A percentile compares a stretch with the other conserved stretches of the same genome.
Conservation (phyloP, 1,140 invertebrate genomes). For the Rhizoglyphus robini region DNA sequence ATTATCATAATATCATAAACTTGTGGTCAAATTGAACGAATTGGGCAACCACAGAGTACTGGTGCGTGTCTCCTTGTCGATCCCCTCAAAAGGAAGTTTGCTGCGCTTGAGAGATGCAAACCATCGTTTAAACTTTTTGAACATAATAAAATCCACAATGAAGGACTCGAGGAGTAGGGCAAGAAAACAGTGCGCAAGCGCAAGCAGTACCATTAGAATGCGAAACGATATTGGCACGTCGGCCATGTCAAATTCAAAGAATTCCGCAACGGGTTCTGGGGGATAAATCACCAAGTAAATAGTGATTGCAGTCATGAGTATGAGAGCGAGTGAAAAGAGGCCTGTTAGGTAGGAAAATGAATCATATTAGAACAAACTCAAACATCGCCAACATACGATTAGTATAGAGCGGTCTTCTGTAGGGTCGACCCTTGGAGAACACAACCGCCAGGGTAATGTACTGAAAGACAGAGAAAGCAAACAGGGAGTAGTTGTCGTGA, state of each 20-base stretch:
- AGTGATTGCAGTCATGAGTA: conserved; percentile 48
- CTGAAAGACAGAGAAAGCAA: conserved; percentile 47
- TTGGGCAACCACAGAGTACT: conserved; percentile 20
- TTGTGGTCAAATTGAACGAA: too few species aligned
- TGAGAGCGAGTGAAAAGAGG: conserved; percentile 48
- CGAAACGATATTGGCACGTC: conserved; percentile 22
- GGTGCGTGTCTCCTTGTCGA: conserved; percentile 13
- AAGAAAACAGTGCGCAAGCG: conserved; percentile 24
- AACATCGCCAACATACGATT: conserved; percentile 33
- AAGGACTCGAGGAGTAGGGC: conserved; percentile 22
- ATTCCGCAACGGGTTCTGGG: conserved; percentile 37
- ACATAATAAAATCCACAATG: conserved; percentile 20
- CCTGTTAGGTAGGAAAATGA: conserved; percentile 19
- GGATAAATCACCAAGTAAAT: conserved; percentile 55
- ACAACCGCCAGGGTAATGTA: conserved; percentile 46
- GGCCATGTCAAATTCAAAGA: conserved; percentile 19
- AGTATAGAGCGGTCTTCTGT: conserved; percentile 41
- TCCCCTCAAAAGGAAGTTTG: conserved; percentile 9
- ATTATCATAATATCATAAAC: too few species aligned
- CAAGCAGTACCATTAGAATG: conserved; percentile 19
- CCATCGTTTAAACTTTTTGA: conserved; percentile 16
- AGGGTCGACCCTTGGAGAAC: conserved; percentile 46
- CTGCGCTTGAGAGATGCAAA: neutral
- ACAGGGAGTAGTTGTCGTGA: conserved; percentile 41
- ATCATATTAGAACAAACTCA: neutral